A percentile compares a stretch with the other conserved stretches of the same genome.
Evolutionary conservation across 2,888 invertebrate genomes (phyloP).

Genomic region (Hedychridium roseum): DNA sequence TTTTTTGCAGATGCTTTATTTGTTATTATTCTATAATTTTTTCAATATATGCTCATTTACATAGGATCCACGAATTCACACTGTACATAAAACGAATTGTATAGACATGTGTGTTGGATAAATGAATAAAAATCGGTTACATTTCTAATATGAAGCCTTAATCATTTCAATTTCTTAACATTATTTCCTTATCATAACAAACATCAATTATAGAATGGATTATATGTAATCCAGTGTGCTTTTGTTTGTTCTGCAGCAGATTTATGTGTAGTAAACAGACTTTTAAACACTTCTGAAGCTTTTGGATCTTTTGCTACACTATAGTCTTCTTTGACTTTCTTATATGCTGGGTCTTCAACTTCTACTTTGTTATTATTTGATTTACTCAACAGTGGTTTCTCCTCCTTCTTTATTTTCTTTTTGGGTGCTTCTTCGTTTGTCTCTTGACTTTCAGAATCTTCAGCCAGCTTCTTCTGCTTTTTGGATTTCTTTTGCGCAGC

Average conservation of each 20-base stretch:
- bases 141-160: too few relatives aligned
- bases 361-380: constrained; percentile 35
- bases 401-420: constrained; percentile 62
- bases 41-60: too few relatives aligned
- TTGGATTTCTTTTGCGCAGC: constrained; percentile 74
- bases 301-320: constrained; percentile 91
- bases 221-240: constrained; percentile 98
- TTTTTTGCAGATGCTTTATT: too few relatives aligned
- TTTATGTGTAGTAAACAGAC: constrained; percentile 90
- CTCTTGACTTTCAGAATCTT: constrained; percentile 25
- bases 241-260: constrained; percentile 85
- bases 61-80: too few relatives aligned
- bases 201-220: constrained; percentile 88
- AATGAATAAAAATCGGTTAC: too few relatives aligned
- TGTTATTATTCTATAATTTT: too few relatives aligned
- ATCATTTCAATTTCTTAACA: too few relatives aligned
- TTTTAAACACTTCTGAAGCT: constrained; percentile 91
- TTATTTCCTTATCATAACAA: constrained; percentile 4
- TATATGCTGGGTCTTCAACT: constrained; percentile 73
- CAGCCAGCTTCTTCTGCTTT: constrained; percentile 70
- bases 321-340: constrained; percentile 81
- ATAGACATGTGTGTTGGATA: too few relatives aligned
- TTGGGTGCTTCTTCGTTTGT: constrained; percentile 29
- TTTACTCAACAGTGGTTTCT: too few relatives aligned
- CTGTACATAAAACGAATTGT: too few relatives aligned